Evolutionary conservation across 2,888 invertebrate genomes (phyloP), one percentile per base, ranked within the genome.

Genomic region (Stenchaetothrips biformis): DNA sequence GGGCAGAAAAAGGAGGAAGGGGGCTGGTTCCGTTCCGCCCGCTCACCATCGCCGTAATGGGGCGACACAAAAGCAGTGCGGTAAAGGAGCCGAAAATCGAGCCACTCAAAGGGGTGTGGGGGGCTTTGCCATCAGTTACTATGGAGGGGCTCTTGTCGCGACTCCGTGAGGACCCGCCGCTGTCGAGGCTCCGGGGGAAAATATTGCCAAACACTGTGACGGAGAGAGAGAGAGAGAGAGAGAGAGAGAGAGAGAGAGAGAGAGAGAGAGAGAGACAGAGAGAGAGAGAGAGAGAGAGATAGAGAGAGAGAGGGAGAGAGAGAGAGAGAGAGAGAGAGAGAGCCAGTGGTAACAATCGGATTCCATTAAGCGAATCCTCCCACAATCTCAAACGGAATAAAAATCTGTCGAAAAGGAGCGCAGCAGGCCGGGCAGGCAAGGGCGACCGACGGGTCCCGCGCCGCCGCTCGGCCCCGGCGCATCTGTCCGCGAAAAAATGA

Each of bases 1-100:
- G 53, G 53, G 53, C 16, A 6, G 53, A 18, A 18, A 18, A 4
- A 13, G 53, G 53, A 13, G 13, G 53, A 13, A 13, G 53, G 53
- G 53, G 8, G 9, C 67, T 21, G 21, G 67, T 37, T 37, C 37
- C 37, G 37, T 37, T 37, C 53, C 67, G 67, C 21, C 37, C 25
- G 25, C 67, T 9, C 67, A 8, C 67, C 67, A 0, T 0, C 37
- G 4, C 67, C 13, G 67, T 21, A 74, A 74, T 74, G 11, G 21
- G 67, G 67, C 67, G 21, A 9, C 67, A 74, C 67, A 74, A 74
- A 74, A 74, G 67, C 67, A 11, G 8, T 8, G 25, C 67, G 67
- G 67, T 25, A 74, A 74, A 74, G 67, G 67, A 74, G 67, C 21
- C 67, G 67, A 74, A 74, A 74, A 74, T 74, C 21, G 67, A 21